Evolutionary conservation across 2,888 invertebrate genomes (phyloP), one percentile per base, ranked within the genome.

Genomic region (Sisyra terminalis): DNA sequence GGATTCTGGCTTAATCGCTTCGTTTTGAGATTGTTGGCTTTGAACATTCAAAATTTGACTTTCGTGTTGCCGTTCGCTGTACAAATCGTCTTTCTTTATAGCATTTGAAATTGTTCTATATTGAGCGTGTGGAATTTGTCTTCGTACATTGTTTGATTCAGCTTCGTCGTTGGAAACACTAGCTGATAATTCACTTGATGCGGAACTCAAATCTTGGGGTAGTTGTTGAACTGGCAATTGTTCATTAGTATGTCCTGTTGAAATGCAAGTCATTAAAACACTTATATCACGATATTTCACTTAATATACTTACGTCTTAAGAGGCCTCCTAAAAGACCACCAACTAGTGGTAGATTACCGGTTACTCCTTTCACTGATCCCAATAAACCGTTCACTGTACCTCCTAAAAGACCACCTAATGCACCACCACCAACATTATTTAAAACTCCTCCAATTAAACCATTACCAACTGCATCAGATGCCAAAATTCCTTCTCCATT

Each of bases 361-460:
- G 42, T 15, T 10, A 17, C 29, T 30, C 14, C 29, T 40, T 30
- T 30, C 13, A 13, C 40, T 13, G 14, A 32, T 34, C 42, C 35
- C 5, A 17, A 10, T 42, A 32, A 14, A 37, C 29, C 30, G 2
- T 30, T 15, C 6, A 14, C 30, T 30, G 16, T 14, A 3, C 42
- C 42, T 10, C 40, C 40, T n/a, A 11, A 11, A 29, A 11, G 29
- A 7, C 40, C 40, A 17, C 40, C 40, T 10, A 40, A 30, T 29
- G 29, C 13, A n/a, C 40, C 40, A 10, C 31, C 40, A 14, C 40
- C 40, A 40, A 29, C 13, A 13, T 15, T 13, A 13, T 15, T 16
- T 29, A 40, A 8, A 14, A 35, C 3, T 15, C 40, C 30, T 29
- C 40, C 29, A 10, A 39, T 6, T 29, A 39, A n/a, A 39, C 39